Evolutionary conservation across 2,113 vertebrate species (phyloP), one percentile per base, ranked within the genome.

Genomic region (Rhynchopsitta pachyrhyncha): DNA sequence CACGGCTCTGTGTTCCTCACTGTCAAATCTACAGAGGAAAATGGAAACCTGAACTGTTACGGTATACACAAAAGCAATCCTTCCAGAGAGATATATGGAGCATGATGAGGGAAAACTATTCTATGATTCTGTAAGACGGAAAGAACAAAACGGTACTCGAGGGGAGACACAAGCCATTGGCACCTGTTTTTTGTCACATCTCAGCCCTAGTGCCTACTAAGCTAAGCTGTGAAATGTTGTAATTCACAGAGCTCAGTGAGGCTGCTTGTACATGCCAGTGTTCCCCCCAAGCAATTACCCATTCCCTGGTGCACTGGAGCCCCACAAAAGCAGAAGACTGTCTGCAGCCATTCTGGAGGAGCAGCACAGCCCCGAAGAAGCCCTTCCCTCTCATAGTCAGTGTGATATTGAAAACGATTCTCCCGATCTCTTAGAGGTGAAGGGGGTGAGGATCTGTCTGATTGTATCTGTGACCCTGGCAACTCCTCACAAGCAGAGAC

Each of bases 401-500:
- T 9, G 42, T 0, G 1, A 15, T 41, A 13, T 82, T 91, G 28
- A 67, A 82, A 87, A 94, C 10, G 76, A 84, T 59, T 86, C 82
- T 86, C 59, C 49, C 13, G 71, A 15, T 88, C 53, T 93, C 90
- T 87, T 67, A 50, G 86, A 78, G 84, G 68, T 78, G 59, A 52
- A 92, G 59, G 27, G 79, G 75, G 91, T 78, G 71, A 86, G 95
- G 86, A 71, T 66, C 91, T 91, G 80, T 90, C 92, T 93, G 90
- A 95, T 96, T 97, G 93, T 96, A 96, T 95, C 95, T 87, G 93
- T 97, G 97, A 97, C 94, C 95, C 92, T 96, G 96, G 93, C 97
- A 97, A 95, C 86, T 88, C 82, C 97, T 97, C 95, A 97, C 96
- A 97, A 97, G 96, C 92, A 95, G 90, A 97, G 96, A 97, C 94